phyloP scores from a whole-genome alignment of 1,140 invertebrate species.

The Euura saliciscinereae region DNA sequence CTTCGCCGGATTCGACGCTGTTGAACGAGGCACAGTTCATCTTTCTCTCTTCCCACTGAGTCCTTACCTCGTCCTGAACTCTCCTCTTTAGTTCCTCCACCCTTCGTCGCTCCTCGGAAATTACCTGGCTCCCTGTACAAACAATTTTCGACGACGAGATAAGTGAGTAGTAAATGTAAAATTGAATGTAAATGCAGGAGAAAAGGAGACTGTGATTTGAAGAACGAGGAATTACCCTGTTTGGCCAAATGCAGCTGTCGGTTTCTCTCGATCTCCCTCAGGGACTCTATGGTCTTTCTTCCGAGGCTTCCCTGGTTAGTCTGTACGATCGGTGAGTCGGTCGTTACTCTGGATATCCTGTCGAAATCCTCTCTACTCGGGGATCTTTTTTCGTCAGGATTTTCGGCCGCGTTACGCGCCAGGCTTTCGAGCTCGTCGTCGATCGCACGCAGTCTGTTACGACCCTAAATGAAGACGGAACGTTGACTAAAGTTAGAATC shows the following conservation, averaged over 20 bases:
- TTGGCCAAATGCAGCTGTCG: constrained; percentile 85
- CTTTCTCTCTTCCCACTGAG: constrained; percentile 80
- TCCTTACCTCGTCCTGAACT: constrained; percentile 86
- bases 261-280: constrained; percentile 89
- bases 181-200: background rate
- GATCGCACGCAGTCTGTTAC: constrained; percentile 63
- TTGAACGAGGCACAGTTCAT: constrained; percentile 74
- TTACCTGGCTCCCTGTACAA: constrained; percentile 80
- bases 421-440: constrained; percentile 67
- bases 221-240: constrained; percentile 70
- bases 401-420: constrained; percentile 58
- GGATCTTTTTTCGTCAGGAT: constrained; percentile 62
- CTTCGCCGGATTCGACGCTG: constrained; percentile 70
- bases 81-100: constrained; percentile 85
- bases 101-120: constrained; percentile 86
- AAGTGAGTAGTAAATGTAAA: background rate
- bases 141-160: background rate
- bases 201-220: constrained; percentile 5
- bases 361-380: constrained; percentile 86
- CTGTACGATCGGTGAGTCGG: constrained; percentile 76
- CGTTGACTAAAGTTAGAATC: too few relatives aligned
- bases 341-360: constrained; percentile 83
- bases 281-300: constrained; percentile 83
- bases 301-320: constrained; percentile 71
- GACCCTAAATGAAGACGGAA: constrained; percentile 43